These are phyloP conservation scores for Terrapene triunguis DNA, from an alignment of 2,113 vertebrate genomes.

Conservation along the genomic window DNA sequence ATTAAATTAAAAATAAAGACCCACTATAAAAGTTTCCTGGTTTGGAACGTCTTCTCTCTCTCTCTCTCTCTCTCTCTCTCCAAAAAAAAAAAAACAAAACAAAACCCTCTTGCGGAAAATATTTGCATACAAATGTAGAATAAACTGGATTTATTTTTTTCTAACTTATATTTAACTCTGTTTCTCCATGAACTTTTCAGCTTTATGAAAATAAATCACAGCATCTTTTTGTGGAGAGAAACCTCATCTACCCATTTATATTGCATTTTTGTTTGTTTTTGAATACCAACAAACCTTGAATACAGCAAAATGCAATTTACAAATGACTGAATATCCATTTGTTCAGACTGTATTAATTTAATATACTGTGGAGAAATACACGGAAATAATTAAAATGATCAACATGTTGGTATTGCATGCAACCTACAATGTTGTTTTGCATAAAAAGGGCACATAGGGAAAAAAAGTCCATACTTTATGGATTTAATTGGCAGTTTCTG, in stretches of 20 bases:
- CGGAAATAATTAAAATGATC: slow-evolving; percentile 67
- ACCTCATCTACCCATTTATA: background rate
- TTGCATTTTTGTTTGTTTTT: slow-evolving; percentile 32
- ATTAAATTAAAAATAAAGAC: background rate
- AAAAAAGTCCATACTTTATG: slow-evolving; percentile 66
- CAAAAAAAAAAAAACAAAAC: background rate
- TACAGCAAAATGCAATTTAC: slow-evolving; percentile 44
- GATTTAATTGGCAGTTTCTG: slow-evolving; percentile 71
- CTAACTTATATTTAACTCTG: background rate
- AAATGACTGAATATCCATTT: slow-evolving; percentile 61
- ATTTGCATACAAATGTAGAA: background rate
- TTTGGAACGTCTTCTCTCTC: background rate
- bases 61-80: background rate
- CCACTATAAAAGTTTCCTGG: background rate
- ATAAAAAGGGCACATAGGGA: slow-evolving; percentile 68
- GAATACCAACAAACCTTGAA: slow-evolving; percentile 25
- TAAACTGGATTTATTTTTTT: background rate
- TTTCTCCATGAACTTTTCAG: background rate
- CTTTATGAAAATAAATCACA: background rate
- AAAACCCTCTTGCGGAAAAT: background rate
- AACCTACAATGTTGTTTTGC: slow-evolving; percentile 54
- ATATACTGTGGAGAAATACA: slow-evolving; percentile 66
- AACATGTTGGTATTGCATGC: slow-evolving; percentile 58
- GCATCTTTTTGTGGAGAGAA: background rate
- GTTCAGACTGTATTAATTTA: slow-evolving; percentile 64